phyloP scores from a whole-genome alignment of 2,888 invertebrate species.

The Cheilosia grossa region DNA sequence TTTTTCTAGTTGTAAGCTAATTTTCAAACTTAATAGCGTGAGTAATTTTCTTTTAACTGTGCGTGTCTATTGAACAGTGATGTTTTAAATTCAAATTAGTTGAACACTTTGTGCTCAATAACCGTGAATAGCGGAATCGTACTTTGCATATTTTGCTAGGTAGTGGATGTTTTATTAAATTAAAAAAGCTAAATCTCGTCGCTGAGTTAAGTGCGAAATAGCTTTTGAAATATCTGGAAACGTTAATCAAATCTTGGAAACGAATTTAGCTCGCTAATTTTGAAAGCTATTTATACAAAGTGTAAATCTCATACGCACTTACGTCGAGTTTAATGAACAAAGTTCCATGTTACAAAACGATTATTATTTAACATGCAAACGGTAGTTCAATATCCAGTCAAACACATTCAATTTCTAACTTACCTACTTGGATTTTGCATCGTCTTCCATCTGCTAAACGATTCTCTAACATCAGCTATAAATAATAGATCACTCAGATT shows the following conservation, averaged over 20 bases:
- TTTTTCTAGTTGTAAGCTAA: background rate
- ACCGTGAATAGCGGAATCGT: background rate
- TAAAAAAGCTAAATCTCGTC: background rate
- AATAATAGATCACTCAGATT: too few species aligned
- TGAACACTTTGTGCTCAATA: background rate
- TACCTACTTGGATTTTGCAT: too few species aligned
- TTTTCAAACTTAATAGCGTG: constrained; percentile 11
- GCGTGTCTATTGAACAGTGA: background rate
- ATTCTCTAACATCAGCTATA: too few species aligned
- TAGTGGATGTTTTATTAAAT: background rate
- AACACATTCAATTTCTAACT: too few species aligned
- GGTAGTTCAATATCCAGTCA: too few species aligned
- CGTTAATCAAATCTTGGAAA: background rate
- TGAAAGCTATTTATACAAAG: background rate
- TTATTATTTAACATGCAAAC: too few species aligned
- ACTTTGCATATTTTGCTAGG: background rate
- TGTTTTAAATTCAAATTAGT: background rate
- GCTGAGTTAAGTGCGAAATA: constrained; percentile 6
- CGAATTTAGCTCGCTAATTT: background rate
- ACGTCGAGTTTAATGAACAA: too few species aligned
- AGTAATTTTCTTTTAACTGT: constrained; percentile 16
- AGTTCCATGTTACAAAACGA: too few species aligned
- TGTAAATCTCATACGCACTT: too few species aligned
- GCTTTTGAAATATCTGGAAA: background rate
- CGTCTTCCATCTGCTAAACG: too few species aligned